These are phyloP conservation scores for Proterorhinus semilunaris DNA, from an alignment of 2,113 vertebrate genomes.

Conservation along the genomic window DNA sequence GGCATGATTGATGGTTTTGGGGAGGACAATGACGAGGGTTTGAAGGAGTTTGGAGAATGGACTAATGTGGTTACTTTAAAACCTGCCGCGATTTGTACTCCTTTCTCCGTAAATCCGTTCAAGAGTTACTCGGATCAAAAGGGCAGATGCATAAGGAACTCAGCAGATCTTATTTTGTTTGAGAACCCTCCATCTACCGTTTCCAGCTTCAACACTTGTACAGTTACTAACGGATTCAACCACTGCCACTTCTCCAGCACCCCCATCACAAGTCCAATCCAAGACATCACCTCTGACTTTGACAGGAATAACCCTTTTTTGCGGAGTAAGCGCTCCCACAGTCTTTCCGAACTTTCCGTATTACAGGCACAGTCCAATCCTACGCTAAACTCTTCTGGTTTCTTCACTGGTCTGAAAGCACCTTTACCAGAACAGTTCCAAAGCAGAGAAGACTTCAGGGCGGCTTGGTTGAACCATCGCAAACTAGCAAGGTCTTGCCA, in stretches of 20 bases:
- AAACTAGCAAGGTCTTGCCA: constrained; percentile 95
- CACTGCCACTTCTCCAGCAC: constrained; percentile 74
- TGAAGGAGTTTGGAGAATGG: constrained; percentile 85
- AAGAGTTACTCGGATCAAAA: constrained; percentile 66
- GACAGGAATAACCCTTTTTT: constrained; percentile 89
- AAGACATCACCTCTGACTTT: constrained; percentile 60
- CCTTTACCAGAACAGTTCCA: constrained; percentile 94
- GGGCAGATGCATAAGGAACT: constrained; percentile 54
- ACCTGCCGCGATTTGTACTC: constrained; percentile 69
- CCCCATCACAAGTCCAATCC: constrained; percentile 57
- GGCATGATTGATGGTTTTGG: constrained; percentile 89
- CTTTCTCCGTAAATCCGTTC: constrained; percentile 86
- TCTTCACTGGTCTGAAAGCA: constrained; percentile 87
- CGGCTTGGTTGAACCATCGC: constrained; percentile 93
- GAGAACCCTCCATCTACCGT: constrained; percentile 72
- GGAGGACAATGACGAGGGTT: constrained; percentile 83
- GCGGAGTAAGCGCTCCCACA: constrained; percentile 94
- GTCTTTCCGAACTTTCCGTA: constrained; percentile 90
- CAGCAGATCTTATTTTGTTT: constrained; percentile 84
- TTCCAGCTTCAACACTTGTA: constrained; percentile 37
- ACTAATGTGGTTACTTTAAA: constrained; percentile 66
- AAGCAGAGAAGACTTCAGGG: constrained; percentile 93
- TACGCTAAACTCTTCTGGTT: constrained; percentile 66
- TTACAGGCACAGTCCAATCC: constrained; percentile 86
- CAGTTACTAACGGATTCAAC: constrained; percentile 72